Evolutionary conservation across 2,113 vertebrate species (phyloP), one percentile per base, ranked within the genome.

Genomic region (Recurvirostra avosetta): DNA sequence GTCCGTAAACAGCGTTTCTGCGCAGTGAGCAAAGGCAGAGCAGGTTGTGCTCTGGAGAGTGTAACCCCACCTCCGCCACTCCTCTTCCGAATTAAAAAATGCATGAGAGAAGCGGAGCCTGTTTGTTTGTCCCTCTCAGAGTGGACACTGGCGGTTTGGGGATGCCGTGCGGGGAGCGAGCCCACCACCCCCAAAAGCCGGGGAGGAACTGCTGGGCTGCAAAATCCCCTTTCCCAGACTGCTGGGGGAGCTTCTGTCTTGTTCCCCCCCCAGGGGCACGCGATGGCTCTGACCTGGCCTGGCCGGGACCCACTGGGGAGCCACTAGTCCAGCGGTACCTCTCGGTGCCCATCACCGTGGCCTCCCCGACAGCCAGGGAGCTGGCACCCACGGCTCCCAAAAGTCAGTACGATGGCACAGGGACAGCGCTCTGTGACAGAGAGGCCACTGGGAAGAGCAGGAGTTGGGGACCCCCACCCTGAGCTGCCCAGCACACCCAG

Each of bases 21-120:
- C 12, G 8, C 78, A 32, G 62, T 96, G 90, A 97, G 96, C 88
- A 86, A 96, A 96, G 93, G 95, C 95, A 95, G 97, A 97, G 96
- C 96, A 94, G 97, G 96, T 95, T 96, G 93, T 84, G 94, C 88
- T 96, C 97, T 96, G 97, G 94, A 92, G 92, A 96, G 83, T 95
- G 94, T 97, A 90, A 89, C 72, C 40, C 91, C 92, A 45, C 86
- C 91, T 75, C 71, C 5, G 10, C 85, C 5, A 18, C 86, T 52
- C 53, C 82, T 52, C 36, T 88, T 53, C 76, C 9, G 5, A 67
- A 34, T 18, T 38, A 5, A 62, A 43, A 80, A 74, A 43, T 18
- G 34, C 36, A 41, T n/a, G 27, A 22, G 59, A 68, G 59, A 47
- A 74, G 78, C 5, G 7, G 20, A 67, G 52, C 6, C 36, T 25